Evolutionary conservation across 2,888 invertebrate species (phyloP), one percentile per base, ranked within the genome.

Genomic region (Acronicta alni): DNA sequence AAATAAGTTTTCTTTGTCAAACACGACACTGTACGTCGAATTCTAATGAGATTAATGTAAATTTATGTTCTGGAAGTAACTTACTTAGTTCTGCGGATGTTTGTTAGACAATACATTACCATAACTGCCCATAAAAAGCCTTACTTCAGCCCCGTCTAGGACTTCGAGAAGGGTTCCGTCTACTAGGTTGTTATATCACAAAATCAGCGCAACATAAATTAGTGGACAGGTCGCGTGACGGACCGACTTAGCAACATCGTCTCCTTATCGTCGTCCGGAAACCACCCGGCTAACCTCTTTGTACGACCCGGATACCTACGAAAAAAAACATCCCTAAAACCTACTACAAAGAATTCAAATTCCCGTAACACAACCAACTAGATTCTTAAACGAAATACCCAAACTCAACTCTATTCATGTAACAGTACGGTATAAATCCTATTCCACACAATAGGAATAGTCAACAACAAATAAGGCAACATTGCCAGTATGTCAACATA

Each of bases 151-250:
- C 49, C 53, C 59, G 57, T 56, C 66, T 63, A 69, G 56, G 57
- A 67, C 75, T 73, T 58, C 75, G 78, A 83, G 80, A 86, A 87
- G 86, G 87, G 85, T 84, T 82, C 82, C 85, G 83, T 86, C 85
- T 83, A 79, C 85, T 75, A 76, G 77, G 82, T 69, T 70, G 67
- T 62, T 83, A 83, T 88, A 89, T 92, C 93, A 92, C 89, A 82
- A 86, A 91, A 93, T 93, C 92, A 91, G 89, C 86, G 89, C 91
- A 89, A 91, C 92, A 93, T 93, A 93, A 93, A 93, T 93, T 92
- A 92, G 90, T 88, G 89, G 89, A 90, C 89, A 90, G 89, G 86
- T 94, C 90, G 93, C 93, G 93, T 93, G 93, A 92, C 92, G 91
- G 86, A 85, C 89, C 81, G 89, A 88, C 92, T 92, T 90, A 90